Percentiles rank a stretch among this genome's conserved stretches.
Conservation (phyloP, 2,888 invertebrate species). For the Metopia argyrocephala region DNA sequence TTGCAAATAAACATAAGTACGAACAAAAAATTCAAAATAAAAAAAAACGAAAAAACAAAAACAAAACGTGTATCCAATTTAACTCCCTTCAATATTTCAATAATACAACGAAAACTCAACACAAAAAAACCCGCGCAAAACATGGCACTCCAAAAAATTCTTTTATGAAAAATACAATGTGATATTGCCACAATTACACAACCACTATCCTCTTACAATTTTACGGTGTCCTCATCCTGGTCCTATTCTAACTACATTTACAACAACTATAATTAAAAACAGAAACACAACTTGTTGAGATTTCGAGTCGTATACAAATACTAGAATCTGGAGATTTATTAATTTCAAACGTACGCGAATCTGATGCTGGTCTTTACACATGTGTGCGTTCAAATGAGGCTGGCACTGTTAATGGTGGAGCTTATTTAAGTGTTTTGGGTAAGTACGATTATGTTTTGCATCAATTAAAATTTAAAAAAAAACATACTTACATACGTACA, state of each 20-base stretch:
- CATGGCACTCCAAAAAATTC: not conserved
- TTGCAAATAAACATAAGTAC: slow-evolving; percentile 21
- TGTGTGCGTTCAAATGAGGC: slow-evolving; percentile 94
- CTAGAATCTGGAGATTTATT: slow-evolving; percentile 92
- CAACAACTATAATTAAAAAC: slow-evolving; percentile 60
- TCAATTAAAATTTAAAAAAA: no score
- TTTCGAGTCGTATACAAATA: slow-evolving; percentile 89
- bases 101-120: not conserved
- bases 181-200: slow-evolving; percentile 19
- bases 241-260: not conserved
- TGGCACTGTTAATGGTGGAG: slow-evolving; percentile 90
- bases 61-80: slow-evolving; percentile 24
- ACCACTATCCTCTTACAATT: not conserved
- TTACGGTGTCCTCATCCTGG: no score
- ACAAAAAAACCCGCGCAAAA: not conserved
- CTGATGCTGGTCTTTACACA: slow-evolving; percentile 92
- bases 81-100: slow-evolving; percentile 23
- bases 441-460: slow-evolving; percentile 71
- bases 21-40: slow-evolving; percentile 2
- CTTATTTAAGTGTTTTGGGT: slow-evolving; percentile 90
- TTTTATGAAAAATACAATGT: not conserved
- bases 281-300: slow-evolving; percentile 82
- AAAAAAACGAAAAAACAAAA: slow-evolving; percentile 24
- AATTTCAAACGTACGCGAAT: slow-evolving; percentile 89
- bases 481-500: no score